These are phyloP conservation scores for Propithecus perrieri DNA, from an alignment of 2,797 vertebrate species.

Conservation along the genomic window DNA sequence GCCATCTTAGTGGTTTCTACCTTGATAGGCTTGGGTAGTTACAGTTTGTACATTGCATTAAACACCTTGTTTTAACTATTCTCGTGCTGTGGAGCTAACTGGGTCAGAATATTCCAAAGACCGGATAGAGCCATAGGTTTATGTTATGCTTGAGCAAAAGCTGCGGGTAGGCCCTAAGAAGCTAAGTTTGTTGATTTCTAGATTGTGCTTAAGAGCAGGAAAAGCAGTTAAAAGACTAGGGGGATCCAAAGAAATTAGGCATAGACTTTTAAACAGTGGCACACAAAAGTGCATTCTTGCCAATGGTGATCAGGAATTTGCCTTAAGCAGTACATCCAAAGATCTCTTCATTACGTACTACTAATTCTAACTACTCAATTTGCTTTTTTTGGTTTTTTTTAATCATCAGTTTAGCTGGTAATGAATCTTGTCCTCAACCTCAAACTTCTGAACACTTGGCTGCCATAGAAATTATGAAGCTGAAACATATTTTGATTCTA, in stretches of 20 bases:
- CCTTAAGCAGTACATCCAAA: background rate
- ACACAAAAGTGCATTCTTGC: background rate
- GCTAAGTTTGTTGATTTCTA: background rate
- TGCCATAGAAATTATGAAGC: too few species aligned
- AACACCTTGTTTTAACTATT: background rate
- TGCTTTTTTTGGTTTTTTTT: background rate
- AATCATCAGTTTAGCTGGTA: conserved; percentile 2
- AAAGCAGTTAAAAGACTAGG: background rate
- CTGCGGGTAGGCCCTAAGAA: background rate
- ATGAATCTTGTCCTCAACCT: too few species aligned
- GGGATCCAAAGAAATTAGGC: background rate
- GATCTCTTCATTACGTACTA: background rate
- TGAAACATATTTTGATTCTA: too few species aligned
- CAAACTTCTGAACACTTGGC: too few species aligned
- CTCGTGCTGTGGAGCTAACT: background rate
- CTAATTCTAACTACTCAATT: background rate
- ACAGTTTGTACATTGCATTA: background rate
- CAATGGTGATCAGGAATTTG: background rate
- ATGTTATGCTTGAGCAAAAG: background rate
- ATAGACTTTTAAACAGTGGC: background rate
- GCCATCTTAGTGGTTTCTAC: background rate
- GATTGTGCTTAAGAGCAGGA: background rate
- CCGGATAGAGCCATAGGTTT: background rate
- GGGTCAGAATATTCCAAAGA: background rate
- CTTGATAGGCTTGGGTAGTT: background rate